Evolutionary conservation across 2,113 vertebrate species (phyloP), one percentile per base, ranked within the genome.

Genomic region (Barbus barbus): DNA sequence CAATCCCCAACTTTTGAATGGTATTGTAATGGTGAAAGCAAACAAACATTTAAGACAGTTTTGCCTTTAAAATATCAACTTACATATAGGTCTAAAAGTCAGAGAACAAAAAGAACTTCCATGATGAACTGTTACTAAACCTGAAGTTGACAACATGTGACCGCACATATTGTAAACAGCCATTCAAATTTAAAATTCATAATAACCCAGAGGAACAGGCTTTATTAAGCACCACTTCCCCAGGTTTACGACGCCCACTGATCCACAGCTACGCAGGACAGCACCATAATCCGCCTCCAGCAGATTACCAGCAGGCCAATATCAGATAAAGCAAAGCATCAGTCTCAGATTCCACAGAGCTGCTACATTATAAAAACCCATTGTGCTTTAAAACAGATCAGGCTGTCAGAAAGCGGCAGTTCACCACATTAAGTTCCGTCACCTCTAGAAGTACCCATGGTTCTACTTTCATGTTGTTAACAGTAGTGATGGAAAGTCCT

Each of bases 231-330:
- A 28, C 51, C 36, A 76, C 81, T 86, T 88, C 78, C 72, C 44
- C 44, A 81, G 79, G 61, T 44, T 60, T 51, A 85, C n/a, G 20
- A 8, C 24, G 16, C n/a, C 79, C 26, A 31, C 46, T 82, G 63
- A 61, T 78, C 72, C 81, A 67, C 67, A 76, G 22, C 51, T 14
- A 60, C 24, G 12, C 48, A 18, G 38, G 24, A n/a, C 41, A 38
- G 41, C 11, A 14, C 12, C 26, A 63, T 78, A 82, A 46, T 87
- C 69, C 65, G 63, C 44, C 73, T 61, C 56, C 44, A 87, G 72
- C 36, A 65, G 12, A 65, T 53, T 78, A 76, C 61, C 36, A 46
- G 36, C 13, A 18, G 65, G 13, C 58, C 31, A 36, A 46, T 72
- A 26, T 36, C 13, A 58, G 24, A 41, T 36, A 75, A 75, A 46